Base-by-base conservation (phyloP, 2,113 vertebrate species). In the Silurus meridionalis region DNA sequence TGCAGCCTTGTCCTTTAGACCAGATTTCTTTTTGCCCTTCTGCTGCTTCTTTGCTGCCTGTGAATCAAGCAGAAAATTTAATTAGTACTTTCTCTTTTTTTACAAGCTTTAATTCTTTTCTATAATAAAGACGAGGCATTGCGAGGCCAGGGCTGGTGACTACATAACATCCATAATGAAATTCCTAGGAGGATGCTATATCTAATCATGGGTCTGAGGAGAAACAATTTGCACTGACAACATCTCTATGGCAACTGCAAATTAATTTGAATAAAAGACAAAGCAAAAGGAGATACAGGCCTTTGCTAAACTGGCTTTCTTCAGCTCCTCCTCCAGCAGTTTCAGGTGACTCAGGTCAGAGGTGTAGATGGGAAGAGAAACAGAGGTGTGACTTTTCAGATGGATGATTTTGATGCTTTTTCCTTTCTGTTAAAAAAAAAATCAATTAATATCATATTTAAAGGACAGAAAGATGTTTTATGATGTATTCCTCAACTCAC, bases 381-480 rank as follows among this genome's bases (percentile, higher is more conserved):
- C 94, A 0, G 97, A 98, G 0, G 90, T 92, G 13, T 91, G 87
- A 37, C 95, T 97, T 93, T 98, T 98, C 37, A 98, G 53, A 77
- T 98, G 97, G 92, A 98, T 94, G 60, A 97, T 14, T 92, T 98
- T 98, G 0, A 98, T 90, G 61, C 94, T 92, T 7, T 92, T 94
- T 90, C 95, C 96, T 78, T 94, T 95, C 96, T 97, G 92, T 15
- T 81, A 80, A 85, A 1, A 84, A 28, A 53, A 10, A 8, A n/a
- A 37, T 80, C 23, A 83, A 2, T 87, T 17, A 88, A 17, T 1
- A n/a, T n/a, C n/a, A 28, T 48, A 9, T 3, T 21, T 52, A 0
- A 23, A 82, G 19, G 15, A 60, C 0, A 23, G 25, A 69, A 23
- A 53, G 5, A 1, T 0, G 66, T 13, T 21, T 9, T 21, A 11